Base-by-base conservation (phyloP, 2,113 vertebrate species). In the Microcebus lehilahytsara region DNA sequence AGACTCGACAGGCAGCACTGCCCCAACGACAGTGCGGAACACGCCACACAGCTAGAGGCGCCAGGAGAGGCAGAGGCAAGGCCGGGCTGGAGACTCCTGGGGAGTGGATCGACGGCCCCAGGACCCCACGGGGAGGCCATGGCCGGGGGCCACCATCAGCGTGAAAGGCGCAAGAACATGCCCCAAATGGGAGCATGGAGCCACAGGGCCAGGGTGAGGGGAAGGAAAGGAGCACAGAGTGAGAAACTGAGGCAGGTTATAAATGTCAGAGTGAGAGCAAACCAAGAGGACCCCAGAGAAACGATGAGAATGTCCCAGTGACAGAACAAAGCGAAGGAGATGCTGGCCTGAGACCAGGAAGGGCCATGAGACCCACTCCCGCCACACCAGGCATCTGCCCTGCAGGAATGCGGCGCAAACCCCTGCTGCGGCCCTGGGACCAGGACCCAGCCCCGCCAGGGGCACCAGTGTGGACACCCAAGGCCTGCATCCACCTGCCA, bases 31-130 rank as follows among this genome's bases (percentile, higher is more conserved):
- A 0, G 42, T 60, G 32, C 0, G 2, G 60, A 14, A 88, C 11
- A 30, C 3, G 1, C 27, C 14, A 2, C 17, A 66, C 42, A 20
- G 25, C 3, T 5, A 20, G 19, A 40, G 32, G 5, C 2, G 0
- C 66, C 34, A 56, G 30, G 30, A 5, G 1, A 86, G 30, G 78
- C 23, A 17, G 20, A 16, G 37, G 12, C 23, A 6, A 12, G 40
- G 42, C 22, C 0, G 8, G 62, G 22, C 53, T 1, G 9, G n/a
- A n/a, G n/a, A n/a, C n/a, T n/a, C n/a, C n/a, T n/a, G n/a, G n/a
- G n/a, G n/a, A n/a, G n/a, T n/a, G n/a, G 37, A 51, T 14, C 30
- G 0, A 6, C 16, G 40, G 67, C 16, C 12, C 51, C 37, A n/a
- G 9, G 22, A 69, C 53, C 6, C 20, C 12, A 6, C 10, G 19